These are phyloP conservation scores for Neodiprion fabricii DNA, from an alignment of 1,140 invertebrate species.

Conservation along the genomic window DNA sequence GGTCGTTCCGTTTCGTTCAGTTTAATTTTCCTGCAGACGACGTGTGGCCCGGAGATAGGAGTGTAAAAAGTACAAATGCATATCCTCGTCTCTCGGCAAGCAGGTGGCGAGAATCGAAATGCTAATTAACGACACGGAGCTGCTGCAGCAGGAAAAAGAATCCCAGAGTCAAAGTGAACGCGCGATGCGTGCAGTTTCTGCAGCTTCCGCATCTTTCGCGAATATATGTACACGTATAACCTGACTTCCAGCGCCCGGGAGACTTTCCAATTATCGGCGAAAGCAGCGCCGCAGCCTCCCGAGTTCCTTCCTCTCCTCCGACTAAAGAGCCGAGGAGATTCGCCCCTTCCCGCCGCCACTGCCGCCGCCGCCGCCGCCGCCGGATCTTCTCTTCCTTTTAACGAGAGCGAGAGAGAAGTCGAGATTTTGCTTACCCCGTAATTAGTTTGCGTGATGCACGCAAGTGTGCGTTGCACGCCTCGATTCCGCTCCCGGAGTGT, in stretches of 20 bases:
- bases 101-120: constrained; percentile 46
- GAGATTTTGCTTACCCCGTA: not conserved
- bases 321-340: constrained; percentile 1
- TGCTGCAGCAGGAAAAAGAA: constrained; percentile 9
- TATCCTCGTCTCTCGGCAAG: constrained; percentile 17
- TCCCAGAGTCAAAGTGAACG: constrained; percentile 6
- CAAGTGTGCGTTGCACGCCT: not conserved
- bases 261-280: constrained; percentile 3
- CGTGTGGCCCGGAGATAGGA: not conserved
- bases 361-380: too few species aligned
- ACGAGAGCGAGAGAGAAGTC: not conserved
- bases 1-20: not conserved
- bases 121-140: constrained; percentile 48
- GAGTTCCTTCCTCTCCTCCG: not conserved
- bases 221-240: not conserved
- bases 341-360: not conserved
- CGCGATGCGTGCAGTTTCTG: not conserved
- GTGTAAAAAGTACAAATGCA: constrained; percentile 1
- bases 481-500: constrained; percentile 40
- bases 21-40: not conserved
- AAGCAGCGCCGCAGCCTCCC: not conserved
- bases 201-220: not conserved
- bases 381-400: not conserved
- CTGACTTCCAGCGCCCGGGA: not conserved
- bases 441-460: constrained; percentile 2